These are phyloP conservation scores for Synergus japonicus DNA, from an alignment of 2,888 invertebrate species.

Conservation along the genomic window DNA sequence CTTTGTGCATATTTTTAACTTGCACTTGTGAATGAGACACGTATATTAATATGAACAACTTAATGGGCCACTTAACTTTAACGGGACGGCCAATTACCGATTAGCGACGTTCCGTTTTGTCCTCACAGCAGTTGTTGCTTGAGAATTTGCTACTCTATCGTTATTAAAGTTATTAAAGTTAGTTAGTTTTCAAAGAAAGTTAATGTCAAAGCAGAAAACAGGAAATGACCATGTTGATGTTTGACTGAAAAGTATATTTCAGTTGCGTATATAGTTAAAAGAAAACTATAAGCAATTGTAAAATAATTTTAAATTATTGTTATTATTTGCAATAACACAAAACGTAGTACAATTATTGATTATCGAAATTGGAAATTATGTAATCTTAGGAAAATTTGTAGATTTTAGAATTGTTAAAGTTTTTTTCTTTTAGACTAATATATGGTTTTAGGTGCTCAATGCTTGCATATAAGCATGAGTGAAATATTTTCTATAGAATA, in stretches of 20 bases:
- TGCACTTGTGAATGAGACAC: slow-evolving; percentile 56
- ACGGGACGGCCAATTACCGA: slow-evolving; percentile 61
- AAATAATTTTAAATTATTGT: no score
- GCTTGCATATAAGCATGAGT: no score
- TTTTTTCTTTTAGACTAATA: neutral
- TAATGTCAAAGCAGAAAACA: neutral
- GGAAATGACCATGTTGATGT: neutral
- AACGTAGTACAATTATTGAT: no score
- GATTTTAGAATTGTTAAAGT: neutral
- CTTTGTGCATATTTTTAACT: slow-evolving; percentile 41
- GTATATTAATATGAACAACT: slow-evolving; percentile 54
- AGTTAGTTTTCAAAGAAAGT: slow-evolving; percentile 1
- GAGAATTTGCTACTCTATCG: slow-evolving; percentile 9
- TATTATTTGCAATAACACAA: no score
- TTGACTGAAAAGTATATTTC: neutral
- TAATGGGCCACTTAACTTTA: slow-evolving; percentile 62
- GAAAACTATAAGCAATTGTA: neutral
- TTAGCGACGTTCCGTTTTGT: slow-evolving; percentile 54
- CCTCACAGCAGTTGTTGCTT: slow-evolving; percentile 5
- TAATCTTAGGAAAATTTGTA: neutral
- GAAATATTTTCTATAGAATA: neutral
- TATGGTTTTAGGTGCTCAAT: neutral
- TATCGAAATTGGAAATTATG: no score
- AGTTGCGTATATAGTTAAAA: no score
- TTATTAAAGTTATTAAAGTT: neutral